A percentile compares a stretch with the other conserved stretches of the same genome.
Evolutionary conservation across 1,140 invertebrate genomes (phyloP).

Genomic region (Amphibalanus amphitrite): DNA sequence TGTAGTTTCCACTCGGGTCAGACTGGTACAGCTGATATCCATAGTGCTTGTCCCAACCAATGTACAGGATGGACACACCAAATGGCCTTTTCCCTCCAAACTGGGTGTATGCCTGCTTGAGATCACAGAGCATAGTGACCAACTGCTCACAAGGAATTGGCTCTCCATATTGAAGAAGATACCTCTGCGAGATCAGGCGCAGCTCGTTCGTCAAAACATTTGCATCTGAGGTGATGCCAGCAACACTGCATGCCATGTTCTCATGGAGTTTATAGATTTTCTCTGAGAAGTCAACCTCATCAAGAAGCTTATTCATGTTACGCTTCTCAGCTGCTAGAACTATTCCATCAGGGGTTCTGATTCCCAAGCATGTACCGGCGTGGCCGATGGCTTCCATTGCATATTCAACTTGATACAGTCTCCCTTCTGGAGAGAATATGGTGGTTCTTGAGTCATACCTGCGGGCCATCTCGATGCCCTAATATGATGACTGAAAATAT

Average conservation of each 20-base stretch:
- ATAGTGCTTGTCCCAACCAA: conserved; percentile 99
- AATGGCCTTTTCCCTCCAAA: conserved; percentile 95
- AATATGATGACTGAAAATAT: not conserved
- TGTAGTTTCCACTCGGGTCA: conserved; percentile 98
- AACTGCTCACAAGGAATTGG: conserved; percentile 98
- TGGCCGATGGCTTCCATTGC: conserved; percentile 99
- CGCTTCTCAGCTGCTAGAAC: conserved; percentile 89
- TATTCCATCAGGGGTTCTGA: conserved; percentile 90
- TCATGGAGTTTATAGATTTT: conserved; percentile 98
- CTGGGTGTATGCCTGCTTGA: conserved; percentile 98
- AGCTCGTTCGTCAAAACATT: conserved; percentile 97
- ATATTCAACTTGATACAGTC: conserved; percentile 99
- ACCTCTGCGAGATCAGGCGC: conserved; percentile 81
- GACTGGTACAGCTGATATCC: conserved; percentile 98
- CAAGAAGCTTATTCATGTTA: conserved; percentile 93
- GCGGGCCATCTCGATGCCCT: conserved; percentile 48
- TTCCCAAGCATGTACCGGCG: conserved; percentile 93
- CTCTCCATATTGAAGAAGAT: conserved; percentile 86
- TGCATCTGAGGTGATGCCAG: conserved; percentile 97
- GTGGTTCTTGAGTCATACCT: conserved; percentile 99
- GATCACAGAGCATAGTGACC: conserved; percentile 91
- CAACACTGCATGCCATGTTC: conserved; percentile 97
- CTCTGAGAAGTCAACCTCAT: conserved; percentile 92
- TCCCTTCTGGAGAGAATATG: conserved; percentile 96
- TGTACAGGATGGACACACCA: conserved; percentile 95